Evolutionary conservation across 2,888 invertebrate genomes (phyloP).

Genomic region (Drosophila kambysellisi): DNA sequence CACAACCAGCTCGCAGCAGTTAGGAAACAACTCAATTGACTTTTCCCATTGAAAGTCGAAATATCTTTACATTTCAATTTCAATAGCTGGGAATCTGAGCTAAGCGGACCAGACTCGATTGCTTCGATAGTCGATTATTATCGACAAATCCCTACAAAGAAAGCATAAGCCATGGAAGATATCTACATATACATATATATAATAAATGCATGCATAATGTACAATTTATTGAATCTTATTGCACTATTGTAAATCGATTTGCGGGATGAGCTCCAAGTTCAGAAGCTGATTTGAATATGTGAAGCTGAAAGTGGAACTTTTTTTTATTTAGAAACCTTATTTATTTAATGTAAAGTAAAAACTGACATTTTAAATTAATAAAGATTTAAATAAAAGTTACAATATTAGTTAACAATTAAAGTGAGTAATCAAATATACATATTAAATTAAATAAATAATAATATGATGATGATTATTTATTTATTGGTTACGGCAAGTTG

Average conservation of each 20-base stretch:
- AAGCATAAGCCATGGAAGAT: not conserved
- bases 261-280: not conserved
- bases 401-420: not conserved
- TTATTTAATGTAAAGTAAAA: not conserved
- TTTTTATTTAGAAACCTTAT: not conserved
- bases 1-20: not conserved
- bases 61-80: constrained; percentile 1
- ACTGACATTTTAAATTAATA: not conserved
- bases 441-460: not conserved
- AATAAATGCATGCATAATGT: too few relatives aligned
- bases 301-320: not conserved
- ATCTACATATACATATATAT: not conserved
- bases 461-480: not conserved
- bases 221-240: not conserved
- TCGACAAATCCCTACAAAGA: not conserved
- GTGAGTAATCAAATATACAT: not conserved
- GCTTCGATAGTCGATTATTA: not conserved
- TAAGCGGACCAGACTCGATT: not conserved
- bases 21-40: constrained; percentile 1
- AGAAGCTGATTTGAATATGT: not conserved
- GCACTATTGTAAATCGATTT: not conserved
- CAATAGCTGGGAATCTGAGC: not conserved
- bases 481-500: not conserved
- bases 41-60: not conserved
- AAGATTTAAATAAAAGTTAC: not conserved